Evolutionary conservation across 2,797 vertebrate species (phyloP), one percentile per base, ranked within the genome.

Genomic region (Xenopus petersii): DNA sequence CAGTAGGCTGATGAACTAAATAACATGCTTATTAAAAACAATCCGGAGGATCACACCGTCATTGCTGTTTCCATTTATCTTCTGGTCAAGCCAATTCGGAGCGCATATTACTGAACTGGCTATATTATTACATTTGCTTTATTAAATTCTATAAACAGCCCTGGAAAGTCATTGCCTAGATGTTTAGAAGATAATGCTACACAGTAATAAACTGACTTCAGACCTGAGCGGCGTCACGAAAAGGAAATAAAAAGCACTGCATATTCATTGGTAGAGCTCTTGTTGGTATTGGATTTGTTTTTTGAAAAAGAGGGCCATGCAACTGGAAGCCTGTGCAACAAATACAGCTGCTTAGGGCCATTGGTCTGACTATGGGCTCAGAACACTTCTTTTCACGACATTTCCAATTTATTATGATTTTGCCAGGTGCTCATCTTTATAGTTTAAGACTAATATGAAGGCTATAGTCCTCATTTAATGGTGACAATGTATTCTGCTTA

Each of bases 11-110:
- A 89, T 85, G 76, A 88, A 84, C 85, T 88, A 90, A 89, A 87
- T 86, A 87, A 87, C 83, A 87, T 74, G 82, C 83, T 87, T 83
- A 89, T 85, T 87, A 89, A 86, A 91, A 88, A 89, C 84, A 87
- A 89, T 87, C 84, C 80, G 73, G 73, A 84, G 76, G 84, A 86
- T 80, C 58, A 69, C 71, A 81, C 75, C 83, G 82, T 87, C 83
- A 86, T 82, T 86, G 74, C 83, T 83, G 77, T 84, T 88, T 85
- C 83, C 88, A 88, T 86, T 88, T 89, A 89, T 87, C 84, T 87
- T 85, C 80, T 77, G 86, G 86, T 84, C 83, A 87, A 82, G 82
- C 81, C 86, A 89, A 86, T 75, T 86, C 81, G 87, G 81, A 87
- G 71, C 78, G 75, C 73, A 79, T 76, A 86, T 84, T 88, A 89